Conservation (phyloP, 2,113 vertebrate species). For the Pelecanoides urinatrix region DNA sequence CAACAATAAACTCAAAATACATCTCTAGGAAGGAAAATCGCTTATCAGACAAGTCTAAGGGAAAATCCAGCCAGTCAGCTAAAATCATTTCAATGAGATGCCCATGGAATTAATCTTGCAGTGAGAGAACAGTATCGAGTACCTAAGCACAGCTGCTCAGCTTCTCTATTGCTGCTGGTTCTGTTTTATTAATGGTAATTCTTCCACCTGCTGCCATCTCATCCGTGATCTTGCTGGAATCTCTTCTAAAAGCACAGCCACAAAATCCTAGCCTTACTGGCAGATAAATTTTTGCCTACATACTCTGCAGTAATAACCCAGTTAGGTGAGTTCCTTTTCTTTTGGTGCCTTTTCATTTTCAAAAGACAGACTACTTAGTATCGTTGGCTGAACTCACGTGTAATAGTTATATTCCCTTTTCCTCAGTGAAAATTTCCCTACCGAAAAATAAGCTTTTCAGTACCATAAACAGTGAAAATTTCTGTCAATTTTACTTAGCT, state of each 20-base stretch:
- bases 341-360: background rate
- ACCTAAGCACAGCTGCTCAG: background rate
- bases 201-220: background rate
- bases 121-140: background rate
- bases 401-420: background rate
- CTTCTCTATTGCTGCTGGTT: background rate
- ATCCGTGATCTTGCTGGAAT: background rate
- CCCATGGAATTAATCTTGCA: background rate
- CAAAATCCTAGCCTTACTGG: background rate
- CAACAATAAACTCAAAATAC: background rate
- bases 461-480: background rate
- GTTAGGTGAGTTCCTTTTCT: background rate
- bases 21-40: background rate
- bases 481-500: background rate
- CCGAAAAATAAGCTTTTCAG: background rate
- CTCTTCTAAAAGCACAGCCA: background rate
- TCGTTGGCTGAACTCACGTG: background rate
- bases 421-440: background rate
- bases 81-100: background rate
- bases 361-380: background rate
- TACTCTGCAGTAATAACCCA: background rate
- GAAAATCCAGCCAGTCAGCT: background rate
- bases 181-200: conserved; percentile 30
- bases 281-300: background rate
- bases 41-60: background rate